Evolutionary conservation across 2,797 vertebrate genomes (phyloP).

Genomic region (Sebastes flavidus): DNA sequence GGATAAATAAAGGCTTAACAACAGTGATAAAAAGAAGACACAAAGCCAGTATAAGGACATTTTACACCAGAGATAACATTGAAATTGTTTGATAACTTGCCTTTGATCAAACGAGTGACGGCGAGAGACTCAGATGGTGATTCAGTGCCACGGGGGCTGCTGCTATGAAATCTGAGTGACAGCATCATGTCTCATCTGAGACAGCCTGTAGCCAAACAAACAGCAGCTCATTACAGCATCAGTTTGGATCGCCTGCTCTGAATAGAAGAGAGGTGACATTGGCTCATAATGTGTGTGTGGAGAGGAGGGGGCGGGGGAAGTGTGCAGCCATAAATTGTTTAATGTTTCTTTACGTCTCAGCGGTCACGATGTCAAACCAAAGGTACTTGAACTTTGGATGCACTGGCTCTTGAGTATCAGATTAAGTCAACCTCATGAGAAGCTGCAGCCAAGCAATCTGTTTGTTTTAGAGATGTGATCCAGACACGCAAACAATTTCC

Average conservation of each 20-base stretch:
- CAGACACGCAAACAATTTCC: background rate
- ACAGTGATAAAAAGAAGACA: background rate
- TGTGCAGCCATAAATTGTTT: conserved; percentile 11
- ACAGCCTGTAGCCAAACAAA: conserved; percentile 59
- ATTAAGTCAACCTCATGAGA: background rate
- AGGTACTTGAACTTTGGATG: conserved; percentile 29
- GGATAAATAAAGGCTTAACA: conserved; percentile 3
- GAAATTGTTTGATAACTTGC: conserved; percentile 4
- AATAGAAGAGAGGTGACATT: conserved; percentile 48
- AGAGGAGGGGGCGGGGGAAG: background rate
- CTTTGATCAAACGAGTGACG: conserved; percentile 3
- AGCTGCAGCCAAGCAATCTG: background rate
- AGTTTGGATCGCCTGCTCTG: conserved; percentile 16
- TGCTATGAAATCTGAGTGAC: conserved; percentile 48
- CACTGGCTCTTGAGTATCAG: background rate
- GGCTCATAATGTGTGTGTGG: conserved; percentile 21
- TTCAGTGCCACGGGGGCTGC: conserved; percentile 41
- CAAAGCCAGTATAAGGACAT: background rate
- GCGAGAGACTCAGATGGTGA: conserved; percentile 50
- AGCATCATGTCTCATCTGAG: conserved; percentile 54
- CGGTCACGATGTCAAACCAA: background rate
- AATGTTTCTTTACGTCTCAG: conserved; percentile 18
- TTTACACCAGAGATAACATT: background rate
- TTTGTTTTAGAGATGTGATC: background rate
- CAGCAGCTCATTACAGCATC: conserved; percentile 47